Evolutionary conservation across 2,797 vertebrate species (phyloP), one percentile per base, ranked within the genome.

Genomic region (Vespertilio murinus): DNA sequence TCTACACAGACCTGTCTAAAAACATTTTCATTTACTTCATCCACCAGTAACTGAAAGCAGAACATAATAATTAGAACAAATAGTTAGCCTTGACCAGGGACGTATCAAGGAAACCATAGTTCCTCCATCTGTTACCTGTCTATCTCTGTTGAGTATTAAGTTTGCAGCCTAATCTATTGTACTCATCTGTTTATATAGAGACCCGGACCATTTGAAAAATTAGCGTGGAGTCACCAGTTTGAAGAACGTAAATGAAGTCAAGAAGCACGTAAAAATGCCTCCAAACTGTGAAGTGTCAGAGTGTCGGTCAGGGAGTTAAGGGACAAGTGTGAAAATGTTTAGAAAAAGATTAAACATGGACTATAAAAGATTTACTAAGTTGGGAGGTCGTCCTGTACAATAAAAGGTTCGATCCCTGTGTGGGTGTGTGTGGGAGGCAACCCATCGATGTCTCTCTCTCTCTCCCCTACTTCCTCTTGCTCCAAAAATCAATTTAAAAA

Each of bases 31-130:
- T 83, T 79, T 67, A 78, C n/a, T 83, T 85, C 75, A 90, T 56
- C 56, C 42, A 69, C 23, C 11, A 70, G 79, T 90, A 69, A 81
- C 59, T 92, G 93, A 81, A 77, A 95, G 49, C 42, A 73, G 84
- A 88, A 89, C 40, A 80, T n/a, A 49, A 80, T 85, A 67, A 67
- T 87, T 91, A 84, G 85, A 85, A 81, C 65, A 94, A 75, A 93
- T 94, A 95, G 93, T 71, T 94, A 79, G 65, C 40, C 11, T 73
- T 35, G 42, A 81, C 71, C 81, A 88, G 9, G 22, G 56, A 92
- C n/a, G 5, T 67, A 38, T 86, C 75, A 88, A 82, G 33, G 64
- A 95, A 87, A 75, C 42, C 23, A 80, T 45, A 91, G 22, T 79
- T 90, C 35, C 35, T 79, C 92, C 64, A 82, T 77, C 70, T 94